Evolutionary conservation across 2,888 invertebrate species (phyloP), one percentile per base, ranked within the genome.

Genomic region (Hermaeophaga mercurialis): DNA sequence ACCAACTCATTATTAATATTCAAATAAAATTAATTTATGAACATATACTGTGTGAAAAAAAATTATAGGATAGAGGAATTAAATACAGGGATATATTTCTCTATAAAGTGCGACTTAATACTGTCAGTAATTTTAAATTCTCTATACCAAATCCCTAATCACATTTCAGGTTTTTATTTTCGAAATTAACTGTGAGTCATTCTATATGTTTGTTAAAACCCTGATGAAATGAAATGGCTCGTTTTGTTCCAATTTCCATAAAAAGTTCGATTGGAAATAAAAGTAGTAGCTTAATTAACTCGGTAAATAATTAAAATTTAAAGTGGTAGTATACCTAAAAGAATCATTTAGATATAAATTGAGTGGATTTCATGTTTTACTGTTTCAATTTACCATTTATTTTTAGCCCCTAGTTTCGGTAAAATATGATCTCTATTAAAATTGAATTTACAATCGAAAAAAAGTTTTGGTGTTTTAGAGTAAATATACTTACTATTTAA

Each of bases 301-400:
- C 12, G 26, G 43, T 43, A 43, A 43, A 43, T 43, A 43, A 43
- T 43, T 43, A 43, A 24, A 43, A 43, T 43, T 43, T 24, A 24
- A 43, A 43, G 14, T 43, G 43, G 43, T 9, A 24, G 24, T 24
- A 14, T 15, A 43, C 43, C 24, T 43, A 43, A 43, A 43, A 43
- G 43, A 43, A 43, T 43, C 11, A 26, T 43, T 43, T 43, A 43
- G 26, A 43, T 43, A 43, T 43, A 43, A 43, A 43, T 43, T 43
- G 6, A 3, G 14, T 43, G 26, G 5, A 43, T 43, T 24, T 24
- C 43, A 24, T 22, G 24, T 43, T 43, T 43, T 43, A 43, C 14
- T 24, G 43, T 24, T 43, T 43, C 14, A 43, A 39, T 43, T 43
- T 43, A 24, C 24, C 43, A 43, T 43, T 43, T 8, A 43, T 43